Percentiles rank a stretch among this genome's conserved stretches.
These are phyloP conservation scores for Orthochromis malagaraziensis DNA, from an alignment of 2,113 vertebrate species.

Conservation along the genomic window DNA sequence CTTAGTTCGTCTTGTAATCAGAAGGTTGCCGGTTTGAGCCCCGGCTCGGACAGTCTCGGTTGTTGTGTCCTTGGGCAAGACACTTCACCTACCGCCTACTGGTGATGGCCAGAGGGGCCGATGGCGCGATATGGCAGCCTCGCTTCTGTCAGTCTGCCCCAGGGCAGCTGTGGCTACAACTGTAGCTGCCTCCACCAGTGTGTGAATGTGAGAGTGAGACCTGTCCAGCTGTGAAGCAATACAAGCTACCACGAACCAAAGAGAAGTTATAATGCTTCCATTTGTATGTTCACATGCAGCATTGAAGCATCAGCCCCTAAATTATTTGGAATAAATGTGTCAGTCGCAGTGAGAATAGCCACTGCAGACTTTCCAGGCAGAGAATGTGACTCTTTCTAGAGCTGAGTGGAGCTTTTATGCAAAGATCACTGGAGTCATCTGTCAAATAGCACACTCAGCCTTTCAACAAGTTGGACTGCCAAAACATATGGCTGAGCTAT, in stretches of 20 bases:
- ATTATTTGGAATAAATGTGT: neutral
- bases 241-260: neutral
- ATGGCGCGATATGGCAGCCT: too few species aligned
- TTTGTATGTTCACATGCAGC: neutral
- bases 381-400: neutral
- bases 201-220: too few species aligned
- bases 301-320: neutral
- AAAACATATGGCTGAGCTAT: conserved; percentile 13
- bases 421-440: neutral
- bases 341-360: neutral
- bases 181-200: too few species aligned
- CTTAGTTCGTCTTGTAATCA: neutral
- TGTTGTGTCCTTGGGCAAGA: too few species aligned
- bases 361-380: neutral
- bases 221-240: neutral
- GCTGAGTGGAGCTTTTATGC: neutral
- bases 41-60: too few species aligned
- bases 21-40: too few species aligned
- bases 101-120: too few species aligned
- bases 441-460: neutral
- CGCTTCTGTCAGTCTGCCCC: too few species aligned
- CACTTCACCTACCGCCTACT: too few species aligned
- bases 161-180: too few species aligned
- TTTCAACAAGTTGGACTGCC: neutral
- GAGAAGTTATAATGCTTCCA: neutral